Evolutionary conservation across 2,113 vertebrate genomes (phyloP).

Genomic region (Dromaius novaehollandiae): DNA sequence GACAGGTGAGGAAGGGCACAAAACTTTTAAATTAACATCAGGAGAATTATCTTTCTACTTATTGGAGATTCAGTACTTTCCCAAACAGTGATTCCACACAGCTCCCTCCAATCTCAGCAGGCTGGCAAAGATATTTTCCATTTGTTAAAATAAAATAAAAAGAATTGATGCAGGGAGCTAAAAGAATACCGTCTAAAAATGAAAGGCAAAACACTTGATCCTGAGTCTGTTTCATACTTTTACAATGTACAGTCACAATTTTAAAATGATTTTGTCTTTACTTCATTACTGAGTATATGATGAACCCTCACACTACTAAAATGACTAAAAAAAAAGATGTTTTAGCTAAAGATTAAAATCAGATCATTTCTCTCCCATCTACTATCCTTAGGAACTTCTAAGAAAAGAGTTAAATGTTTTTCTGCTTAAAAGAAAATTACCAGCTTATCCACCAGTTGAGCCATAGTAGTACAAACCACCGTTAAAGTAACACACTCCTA

Average conservation of each 20-base stretch:
- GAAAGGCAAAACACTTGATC: not conserved
- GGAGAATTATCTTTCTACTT: not conserved
- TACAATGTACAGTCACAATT: not conserved
- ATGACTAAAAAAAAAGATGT: not conserved
- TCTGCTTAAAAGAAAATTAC: not conserved
- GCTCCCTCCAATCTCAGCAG: not conserved
- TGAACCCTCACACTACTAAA: not conserved
- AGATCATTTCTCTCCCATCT: not conserved
- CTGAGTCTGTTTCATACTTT: not conserved
- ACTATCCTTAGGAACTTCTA: not conserved
- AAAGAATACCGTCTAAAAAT: not conserved
- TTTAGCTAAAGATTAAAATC: not conserved
- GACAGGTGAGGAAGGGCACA: not conserved
- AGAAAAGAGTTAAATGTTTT: not conserved
- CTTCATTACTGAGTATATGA: not conserved
- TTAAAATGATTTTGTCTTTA: not conserved
- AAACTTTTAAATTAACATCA: too few relatives aligned
- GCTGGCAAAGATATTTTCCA: not conserved
- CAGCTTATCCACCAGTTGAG: not conserved
- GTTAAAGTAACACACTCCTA: rapidly evolving
- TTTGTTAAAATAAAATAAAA: not conserved
- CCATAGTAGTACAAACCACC: not conserved
- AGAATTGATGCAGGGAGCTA: not conserved
- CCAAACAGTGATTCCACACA: not conserved
- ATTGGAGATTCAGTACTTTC: not conserved